Evolutionary conservation across 2,797 vertebrate genomes (phyloP).

Genomic region (Poeciliopsis gracilis): DNA sequence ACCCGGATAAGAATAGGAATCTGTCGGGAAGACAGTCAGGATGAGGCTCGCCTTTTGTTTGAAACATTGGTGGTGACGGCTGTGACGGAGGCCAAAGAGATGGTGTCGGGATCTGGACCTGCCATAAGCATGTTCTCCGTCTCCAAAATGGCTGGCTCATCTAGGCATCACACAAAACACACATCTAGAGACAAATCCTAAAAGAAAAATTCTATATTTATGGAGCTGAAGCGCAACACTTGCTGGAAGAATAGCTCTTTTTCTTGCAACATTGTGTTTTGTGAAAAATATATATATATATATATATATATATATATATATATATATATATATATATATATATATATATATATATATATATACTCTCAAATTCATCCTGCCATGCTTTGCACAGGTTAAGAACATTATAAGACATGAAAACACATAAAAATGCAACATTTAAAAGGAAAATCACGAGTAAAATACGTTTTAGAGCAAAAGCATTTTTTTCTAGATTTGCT

Average conservation of each 20-base stretch:
- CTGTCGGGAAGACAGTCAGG: neutral
- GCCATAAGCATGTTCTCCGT: constrained; percentile 85
- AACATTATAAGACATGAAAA: neutral
- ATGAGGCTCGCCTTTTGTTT: constrained; percentile 88
- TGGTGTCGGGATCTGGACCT: constrained; percentile 86
- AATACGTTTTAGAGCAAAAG: neutral
- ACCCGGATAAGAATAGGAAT: neutral
- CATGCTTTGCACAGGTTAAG: neutral
- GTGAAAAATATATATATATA: neutral
- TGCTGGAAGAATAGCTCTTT: neutral
- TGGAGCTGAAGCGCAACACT: neutral
- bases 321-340: neutral
- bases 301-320: too few relatives aligned
- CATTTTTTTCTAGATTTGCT: neutral
- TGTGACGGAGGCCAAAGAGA: constrained; percentile 95
- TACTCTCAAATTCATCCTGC: neutral
- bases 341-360: neutral
- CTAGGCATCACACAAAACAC: constrained; percentile 66
- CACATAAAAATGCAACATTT: neutral
- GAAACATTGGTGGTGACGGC: constrained; percentile 96
- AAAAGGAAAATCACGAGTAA: neutral
- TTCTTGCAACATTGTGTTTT: neutral
- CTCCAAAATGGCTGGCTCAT: constrained; percentile 92
- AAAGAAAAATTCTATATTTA: neutral
- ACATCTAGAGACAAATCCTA: neutral